A percentile compares a stretch with the other conserved stretches of the same genome.
Conservation (phyloP, 1,140 invertebrate genomes). For the Papilio machaon region DNA sequence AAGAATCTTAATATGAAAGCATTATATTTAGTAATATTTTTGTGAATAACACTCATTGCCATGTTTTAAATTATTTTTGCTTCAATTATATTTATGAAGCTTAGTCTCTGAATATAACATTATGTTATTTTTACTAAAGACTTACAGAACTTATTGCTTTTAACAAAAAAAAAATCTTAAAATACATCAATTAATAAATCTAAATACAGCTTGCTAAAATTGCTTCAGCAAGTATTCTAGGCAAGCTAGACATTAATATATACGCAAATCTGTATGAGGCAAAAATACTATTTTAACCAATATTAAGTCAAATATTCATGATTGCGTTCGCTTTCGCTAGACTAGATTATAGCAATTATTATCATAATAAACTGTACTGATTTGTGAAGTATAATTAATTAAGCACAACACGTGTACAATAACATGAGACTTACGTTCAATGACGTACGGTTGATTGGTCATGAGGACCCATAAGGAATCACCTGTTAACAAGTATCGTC, state of each 20-base stretch:
- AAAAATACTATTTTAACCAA: background rate
- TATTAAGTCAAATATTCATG: background rate
- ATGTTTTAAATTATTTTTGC: background rate
- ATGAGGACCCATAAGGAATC: no score
- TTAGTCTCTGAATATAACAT: background rate
- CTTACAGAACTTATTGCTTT: no score
- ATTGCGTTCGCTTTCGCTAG: background rate
- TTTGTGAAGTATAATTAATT: constrained; percentile 19
- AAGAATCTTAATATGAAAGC: background rate
- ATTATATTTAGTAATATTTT: no score
- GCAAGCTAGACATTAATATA: background rate
- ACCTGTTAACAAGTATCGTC: no score
- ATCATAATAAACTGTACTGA: constrained; percentile 27
- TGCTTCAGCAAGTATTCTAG: background rate
- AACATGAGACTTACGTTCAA: background rate
- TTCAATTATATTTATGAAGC: background rate
- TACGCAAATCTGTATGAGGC: background rate
- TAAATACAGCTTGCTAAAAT: background rate
- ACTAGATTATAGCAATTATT: constrained; percentile 2
- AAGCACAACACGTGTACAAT: background rate
- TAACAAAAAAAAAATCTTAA: background rate
- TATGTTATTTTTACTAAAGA: no score
- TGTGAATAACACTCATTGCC: background rate
- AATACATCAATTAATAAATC: background rate
- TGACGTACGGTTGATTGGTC: background rate